A percentile compares a stretch with the other conserved stretches of the same genome.
Evolutionary conservation across 2,888 invertebrate genomes (phyloP).

Genomic region (Mamestra brassicae): DNA sequence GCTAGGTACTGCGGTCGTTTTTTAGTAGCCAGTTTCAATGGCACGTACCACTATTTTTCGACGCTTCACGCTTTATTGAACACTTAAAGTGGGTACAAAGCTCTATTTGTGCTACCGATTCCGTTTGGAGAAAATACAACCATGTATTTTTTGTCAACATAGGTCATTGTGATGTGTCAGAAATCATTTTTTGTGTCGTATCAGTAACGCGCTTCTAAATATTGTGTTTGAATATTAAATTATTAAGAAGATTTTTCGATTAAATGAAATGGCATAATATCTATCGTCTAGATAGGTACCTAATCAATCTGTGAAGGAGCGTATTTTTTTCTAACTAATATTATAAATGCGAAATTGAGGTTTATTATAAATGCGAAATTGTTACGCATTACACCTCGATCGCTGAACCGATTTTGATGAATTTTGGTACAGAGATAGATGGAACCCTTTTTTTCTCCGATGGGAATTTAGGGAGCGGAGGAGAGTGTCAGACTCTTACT

Average conservation of each 20-base stretch:
- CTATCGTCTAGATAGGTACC: no score
- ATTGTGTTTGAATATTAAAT: not conserved
- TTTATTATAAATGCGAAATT: not conserved
- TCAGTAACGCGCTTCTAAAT: not conserved
- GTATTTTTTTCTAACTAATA: no score
- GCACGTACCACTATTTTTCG: slow-evolving; percentile 47
- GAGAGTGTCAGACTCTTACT: no score
- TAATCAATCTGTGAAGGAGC: not conserved
- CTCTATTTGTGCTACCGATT: slow-evolving; percentile 59
- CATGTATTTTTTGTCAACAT: slow-evolving; percentile 47
- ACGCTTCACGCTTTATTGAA: slow-evolving; percentile 63
- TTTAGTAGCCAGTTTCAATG: slow-evolving; percentile 36
- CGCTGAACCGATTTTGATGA: no score
- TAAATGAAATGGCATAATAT: not conserved
- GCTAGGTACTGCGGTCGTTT: not conserved
- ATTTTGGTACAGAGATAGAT: no score
- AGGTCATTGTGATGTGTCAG: slow-evolving; percentile 35
- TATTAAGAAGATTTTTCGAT: not conserved
- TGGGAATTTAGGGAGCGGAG: no score
- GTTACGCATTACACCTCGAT: no score
- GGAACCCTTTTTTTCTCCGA: no score
- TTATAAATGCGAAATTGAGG: no score
- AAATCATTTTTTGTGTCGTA: slow-evolving; percentile 3
- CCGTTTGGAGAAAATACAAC: slow-evolving; percentile 53
- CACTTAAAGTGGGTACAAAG: slow-evolving; percentile 56